A percentile compares a stretch with the other conserved stretches of the same genome.
Conservation (phyloP, 2,888 invertebrate genomes). For the Drosophila fulvimacula region DNA sequence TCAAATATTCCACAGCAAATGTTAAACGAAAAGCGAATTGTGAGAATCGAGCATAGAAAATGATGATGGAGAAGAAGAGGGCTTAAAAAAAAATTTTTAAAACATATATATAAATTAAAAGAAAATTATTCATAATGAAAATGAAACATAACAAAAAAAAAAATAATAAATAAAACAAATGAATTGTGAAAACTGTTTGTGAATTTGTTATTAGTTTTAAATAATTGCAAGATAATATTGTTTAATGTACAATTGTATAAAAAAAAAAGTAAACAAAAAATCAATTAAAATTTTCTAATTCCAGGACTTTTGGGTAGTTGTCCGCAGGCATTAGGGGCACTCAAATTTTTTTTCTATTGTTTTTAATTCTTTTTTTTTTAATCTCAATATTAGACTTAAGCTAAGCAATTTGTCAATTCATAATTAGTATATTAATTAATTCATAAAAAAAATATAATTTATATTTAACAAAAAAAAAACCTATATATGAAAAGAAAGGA, state of each 20-base stretch:
- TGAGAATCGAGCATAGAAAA: conserved; percentile 67
- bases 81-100: not conserved
- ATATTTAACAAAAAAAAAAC: not conserved
- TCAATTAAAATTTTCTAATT: conserved; percentile 8
- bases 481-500: not conserved
- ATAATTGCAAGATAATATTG: conserved; percentile 33
- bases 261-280: conserved; percentile 3
- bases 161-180: not conserved
- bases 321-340: not conserved
- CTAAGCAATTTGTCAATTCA: conserved; percentile 13
- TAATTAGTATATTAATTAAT: conserved; percentile 9
- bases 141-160: not conserved
- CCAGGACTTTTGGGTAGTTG: conserved; percentile 5
- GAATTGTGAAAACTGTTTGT: conserved; percentile 35
- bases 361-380: not conserved
- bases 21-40: conserved; percentile 72
- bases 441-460: not conserved
- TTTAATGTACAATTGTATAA: conserved; percentile 43
- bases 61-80: conserved; percentile 13
- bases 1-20: conserved; percentile 28
- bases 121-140: conserved; percentile 1
- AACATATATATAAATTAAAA: not conserved
- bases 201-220: conserved; percentile 48
- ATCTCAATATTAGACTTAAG: conserved; percentile 23
- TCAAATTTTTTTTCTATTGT: conserved; percentile 2